Evolutionary conservation across 2,888 invertebrate genomes (phyloP).

Genomic region (Drosophila macrospina): DNA sequence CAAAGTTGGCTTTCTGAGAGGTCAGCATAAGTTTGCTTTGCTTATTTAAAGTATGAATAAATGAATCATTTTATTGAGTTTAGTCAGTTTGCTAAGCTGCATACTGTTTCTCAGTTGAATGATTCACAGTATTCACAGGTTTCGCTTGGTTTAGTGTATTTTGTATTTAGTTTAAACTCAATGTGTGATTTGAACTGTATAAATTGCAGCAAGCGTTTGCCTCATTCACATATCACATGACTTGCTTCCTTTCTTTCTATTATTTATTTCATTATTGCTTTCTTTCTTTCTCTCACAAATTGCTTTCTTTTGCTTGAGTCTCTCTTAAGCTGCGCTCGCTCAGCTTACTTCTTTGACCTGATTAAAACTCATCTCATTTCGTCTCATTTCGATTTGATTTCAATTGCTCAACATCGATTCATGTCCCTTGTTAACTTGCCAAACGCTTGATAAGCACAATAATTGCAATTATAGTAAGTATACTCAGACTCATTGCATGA

Average conservation of each 20-base stretch:
- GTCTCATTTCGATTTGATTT: constrained; percentile 8
- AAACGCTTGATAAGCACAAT: constrained; percentile 12
- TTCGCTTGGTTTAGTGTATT: not conserved
- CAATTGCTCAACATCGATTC: constrained; percentile 23
- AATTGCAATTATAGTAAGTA: constrained; percentile 19
- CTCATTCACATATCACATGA: not conserved
- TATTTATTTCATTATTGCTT: too few species aligned
- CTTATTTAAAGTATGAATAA: not conserved
- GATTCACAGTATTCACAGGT: not conserved
- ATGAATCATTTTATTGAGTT: not conserved
- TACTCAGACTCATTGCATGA: constrained; percentile 21
- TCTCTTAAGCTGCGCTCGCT: not conserved
- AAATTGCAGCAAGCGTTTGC: not conserved
- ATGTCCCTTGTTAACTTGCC: not conserved
- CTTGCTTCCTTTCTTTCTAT: not conserved
- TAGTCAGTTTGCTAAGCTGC: not conserved
- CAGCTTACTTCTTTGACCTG: constrained; percentile 7
- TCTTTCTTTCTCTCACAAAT: not conserved
- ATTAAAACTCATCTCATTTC: constrained; percentile 10
- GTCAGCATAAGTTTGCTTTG: not conserved
- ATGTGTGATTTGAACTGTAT: not conserved
- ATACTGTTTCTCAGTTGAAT: not conserved
- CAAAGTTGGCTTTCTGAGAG: not conserved
- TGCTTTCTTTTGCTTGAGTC: not conserved
- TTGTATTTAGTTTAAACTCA: not conserved